A percentile compares a stretch with the other conserved stretches of the same genome.
phyloP scores from a whole-genome alignment of 2,797 vertebrate genomes.

The Taenioides sp. region DNA sequence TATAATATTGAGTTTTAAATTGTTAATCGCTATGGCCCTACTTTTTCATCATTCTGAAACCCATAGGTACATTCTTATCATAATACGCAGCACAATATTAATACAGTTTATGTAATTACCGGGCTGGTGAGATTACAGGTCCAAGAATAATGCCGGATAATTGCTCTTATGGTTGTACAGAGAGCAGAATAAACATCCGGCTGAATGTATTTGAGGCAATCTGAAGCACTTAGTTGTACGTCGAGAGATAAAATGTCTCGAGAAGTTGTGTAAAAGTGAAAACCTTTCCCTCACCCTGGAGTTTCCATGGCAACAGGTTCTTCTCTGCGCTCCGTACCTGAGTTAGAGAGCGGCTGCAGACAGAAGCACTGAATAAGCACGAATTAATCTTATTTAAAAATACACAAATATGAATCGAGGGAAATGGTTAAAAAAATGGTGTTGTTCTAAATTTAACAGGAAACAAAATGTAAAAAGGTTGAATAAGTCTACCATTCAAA shows the following conservation, averaged over 20 bases:
- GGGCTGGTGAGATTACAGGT: background rate
- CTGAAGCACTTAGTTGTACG: constrained; percentile 2
- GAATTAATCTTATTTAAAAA: background rate
- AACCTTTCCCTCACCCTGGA: constrained; percentile 17
- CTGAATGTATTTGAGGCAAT: background rate
- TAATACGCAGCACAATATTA: background rate
- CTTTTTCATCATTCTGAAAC: too few species aligned
- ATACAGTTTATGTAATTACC: background rate
- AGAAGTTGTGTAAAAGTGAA: constrained; percentile 17
- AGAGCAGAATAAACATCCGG: background rate
- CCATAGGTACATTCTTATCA: too few species aligned
- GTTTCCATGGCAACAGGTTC: constrained; percentile 40
- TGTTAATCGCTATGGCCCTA: too few species aligned
- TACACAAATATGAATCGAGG: background rate
- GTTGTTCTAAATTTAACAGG: background rate
- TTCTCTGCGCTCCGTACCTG: constrained; percentile 17
- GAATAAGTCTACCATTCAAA: background rate
- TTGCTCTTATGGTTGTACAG: background rate
- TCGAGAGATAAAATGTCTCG: constrained; percentile 17
- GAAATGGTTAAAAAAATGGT: background rate
- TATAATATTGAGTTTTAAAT: too few species aligned
- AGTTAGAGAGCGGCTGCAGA: constrained; percentile 3
- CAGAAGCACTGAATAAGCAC: constrained; percentile 10
- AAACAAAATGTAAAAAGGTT: background rate
- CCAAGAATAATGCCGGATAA: background rate